Evolutionary conservation across 2,888 invertebrate genomes (phyloP).

Genomic region (Cantharis rufa): DNA sequence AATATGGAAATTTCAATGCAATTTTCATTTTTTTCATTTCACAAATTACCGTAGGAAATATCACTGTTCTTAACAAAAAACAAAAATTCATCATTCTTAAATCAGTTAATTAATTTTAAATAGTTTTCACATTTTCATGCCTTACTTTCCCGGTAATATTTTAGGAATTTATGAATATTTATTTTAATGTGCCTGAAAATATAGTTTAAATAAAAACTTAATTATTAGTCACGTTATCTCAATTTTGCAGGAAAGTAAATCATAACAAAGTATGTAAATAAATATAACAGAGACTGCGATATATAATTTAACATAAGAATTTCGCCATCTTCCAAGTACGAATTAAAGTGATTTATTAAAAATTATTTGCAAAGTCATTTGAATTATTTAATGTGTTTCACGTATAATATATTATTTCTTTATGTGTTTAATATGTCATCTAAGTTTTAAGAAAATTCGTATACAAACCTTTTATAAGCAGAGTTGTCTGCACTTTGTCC

Average conservation of each 20-base stretch:
- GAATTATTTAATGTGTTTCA: conserved; percentile 44
- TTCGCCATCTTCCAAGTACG: conserved; percentile 42
- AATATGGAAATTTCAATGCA: conserved; percentile 40
- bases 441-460: conserved; percentile 9
- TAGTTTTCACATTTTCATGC: conserved; percentile 5
- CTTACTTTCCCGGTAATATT: background rate
- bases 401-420: conserved; percentile 29
- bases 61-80: background rate
- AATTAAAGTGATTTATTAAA: conserved; percentile 44
- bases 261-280: conserved; percentile 2
- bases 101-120: background rate
- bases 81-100: background rate
- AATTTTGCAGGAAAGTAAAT: conserved; percentile 5
- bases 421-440: conserved; percentile 28
- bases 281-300: background rate
- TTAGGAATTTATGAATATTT: background rate
- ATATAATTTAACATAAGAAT: conserved; percentile 42
- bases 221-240: background rate
- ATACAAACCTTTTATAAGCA: conserved; percentile 11
- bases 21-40: background rate
- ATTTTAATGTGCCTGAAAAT: background rate
- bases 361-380: conserved; percentile 45
- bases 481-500: conserved; percentile 8
- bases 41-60: background rate
- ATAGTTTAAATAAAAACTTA: background rate